phyloP scores from a whole-genome alignment of 2,113 vertebrate species.

The Dendrocopos noguchii region DNA sequence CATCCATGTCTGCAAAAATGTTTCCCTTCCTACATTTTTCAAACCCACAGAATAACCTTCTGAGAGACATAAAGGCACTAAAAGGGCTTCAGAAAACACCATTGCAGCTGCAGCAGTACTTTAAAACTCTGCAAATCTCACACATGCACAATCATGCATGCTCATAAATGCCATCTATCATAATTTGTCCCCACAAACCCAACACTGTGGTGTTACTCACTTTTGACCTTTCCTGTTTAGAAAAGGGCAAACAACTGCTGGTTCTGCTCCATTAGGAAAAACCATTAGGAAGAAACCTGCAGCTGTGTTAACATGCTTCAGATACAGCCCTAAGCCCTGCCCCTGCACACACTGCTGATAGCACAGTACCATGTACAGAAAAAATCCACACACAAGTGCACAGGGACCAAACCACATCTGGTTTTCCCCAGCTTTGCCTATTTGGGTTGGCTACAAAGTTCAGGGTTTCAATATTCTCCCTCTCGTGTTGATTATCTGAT shows the following conservation, averaged over 20 bases:
- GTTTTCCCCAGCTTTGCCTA: not conserved
- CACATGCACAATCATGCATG: not conserved
- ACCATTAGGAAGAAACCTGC: not conserved
- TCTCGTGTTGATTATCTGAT: not conserved
- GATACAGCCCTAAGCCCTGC: not conserved
- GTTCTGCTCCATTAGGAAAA: not conserved
- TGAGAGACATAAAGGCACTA: not conserved
- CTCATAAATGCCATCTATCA: not conserved
- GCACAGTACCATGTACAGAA: accelerated
- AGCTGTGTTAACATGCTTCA: not conserved
- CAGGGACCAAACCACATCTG: not conserved
- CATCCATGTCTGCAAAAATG: not conserved
- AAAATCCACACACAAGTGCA: not conserved
- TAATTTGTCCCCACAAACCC: not conserved
- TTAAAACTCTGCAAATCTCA: not conserved
- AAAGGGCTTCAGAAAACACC: not conserved
- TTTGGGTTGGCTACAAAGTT: not conserved
- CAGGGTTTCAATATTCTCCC: not conserved
- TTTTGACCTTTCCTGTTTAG: not conserved
- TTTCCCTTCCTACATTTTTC: not conserved
- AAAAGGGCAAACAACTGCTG: not conserved
- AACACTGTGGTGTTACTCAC: not conserved
- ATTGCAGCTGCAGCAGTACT: not conserved
- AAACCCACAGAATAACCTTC: not conserved
- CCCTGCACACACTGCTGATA: not conserved